Percentiles rank a stretch among this genome's conserved stretches.
Evolutionary conservation across 1,140 invertebrate species (phyloP).

Genomic region (Oedothorax gibbosus): DNA sequence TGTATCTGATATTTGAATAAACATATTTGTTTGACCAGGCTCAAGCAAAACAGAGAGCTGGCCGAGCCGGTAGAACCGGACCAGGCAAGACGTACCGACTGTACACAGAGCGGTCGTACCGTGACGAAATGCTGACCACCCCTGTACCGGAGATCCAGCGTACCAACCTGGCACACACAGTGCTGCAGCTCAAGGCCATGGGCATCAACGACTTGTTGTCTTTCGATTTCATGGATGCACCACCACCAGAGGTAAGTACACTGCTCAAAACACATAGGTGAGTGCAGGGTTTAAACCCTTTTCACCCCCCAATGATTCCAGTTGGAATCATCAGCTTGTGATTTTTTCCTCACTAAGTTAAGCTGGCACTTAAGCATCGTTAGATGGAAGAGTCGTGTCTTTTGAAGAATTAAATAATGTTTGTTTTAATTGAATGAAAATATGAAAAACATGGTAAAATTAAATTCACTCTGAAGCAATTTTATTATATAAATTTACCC

Average conservation of each 20-base stretch:
- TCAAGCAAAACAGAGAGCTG: slow-evolving; percentile 96
- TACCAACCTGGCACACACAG: slow-evolving; percentile 96
- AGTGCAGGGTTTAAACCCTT: no score
- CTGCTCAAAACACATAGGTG: no score
- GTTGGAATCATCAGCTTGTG: no score
- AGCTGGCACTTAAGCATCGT: no score
- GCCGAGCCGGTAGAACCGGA: slow-evolving; percentile 94
- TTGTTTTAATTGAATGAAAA: no score
- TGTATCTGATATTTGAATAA: background rate
- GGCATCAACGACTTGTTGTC: slow-evolving; percentile 99
- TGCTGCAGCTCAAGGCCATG: slow-evolving; percentile 97
- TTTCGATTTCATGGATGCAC: slow-evolving; percentile 99
- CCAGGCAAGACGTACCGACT: slow-evolving; percentile 98
- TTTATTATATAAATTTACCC: no score
- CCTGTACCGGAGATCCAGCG: slow-evolving; percentile 99
- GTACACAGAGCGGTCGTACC: slow-evolving; percentile 97
- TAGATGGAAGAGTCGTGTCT: no score
- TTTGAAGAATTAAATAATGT: no score
- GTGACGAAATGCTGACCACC: slow-evolving; percentile 98
- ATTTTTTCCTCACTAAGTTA: no score
- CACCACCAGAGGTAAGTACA: slow-evolving; percentile 85
- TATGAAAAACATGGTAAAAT: no score
- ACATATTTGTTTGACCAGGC: slow-evolving; percentile 72
- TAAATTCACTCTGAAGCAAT: no score
- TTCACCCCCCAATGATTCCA: no score